Conservation (phyloP, 1,140 invertebrate genomes). For the Parasteatoda tepidariorum region DNA sequence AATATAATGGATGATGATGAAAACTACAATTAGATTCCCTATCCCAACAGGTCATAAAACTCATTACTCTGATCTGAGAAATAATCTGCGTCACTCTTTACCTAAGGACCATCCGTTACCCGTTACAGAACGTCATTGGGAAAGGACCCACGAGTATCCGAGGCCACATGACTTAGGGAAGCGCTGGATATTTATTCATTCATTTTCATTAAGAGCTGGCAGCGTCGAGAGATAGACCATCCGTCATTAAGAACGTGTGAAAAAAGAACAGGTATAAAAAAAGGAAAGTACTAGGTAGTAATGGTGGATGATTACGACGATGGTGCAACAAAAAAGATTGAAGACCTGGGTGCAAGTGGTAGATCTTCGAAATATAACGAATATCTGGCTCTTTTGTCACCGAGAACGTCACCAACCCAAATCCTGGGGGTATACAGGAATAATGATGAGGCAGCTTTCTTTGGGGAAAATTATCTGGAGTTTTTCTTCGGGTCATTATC, state of each 20-base stretch:
- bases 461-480: conserved; percentile 4
- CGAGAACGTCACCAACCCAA: not conserved
- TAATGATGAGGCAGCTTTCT: conserved; percentile 6
- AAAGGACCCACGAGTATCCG: not conserved
- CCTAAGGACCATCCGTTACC: conserved; percentile 16
- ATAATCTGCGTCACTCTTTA: conserved; percentile 9
- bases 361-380: not conserved
- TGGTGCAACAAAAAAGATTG: not conserved
- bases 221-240: conserved; percentile 39
- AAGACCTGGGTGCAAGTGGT: not conserved
- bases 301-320: not conserved
- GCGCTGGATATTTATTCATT: conserved; percentile 49
- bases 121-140: conserved; percentile 7
- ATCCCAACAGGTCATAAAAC: not conserved
- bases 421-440: not conserved
- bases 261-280: not conserved
- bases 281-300: not conserved
- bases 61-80: not conserved
- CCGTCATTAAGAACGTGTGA: conserved; percentile 29
- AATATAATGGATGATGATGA: no score
- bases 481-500: not conserved
- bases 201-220: conserved; percentile 48
- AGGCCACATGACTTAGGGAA: conserved; percentile 21
- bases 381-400: conserved; percentile 2
- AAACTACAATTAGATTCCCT: not conserved